Evolutionary conservation across 2,797 vertebrate species (phyloP), one percentile per base, ranked within the genome.

Genomic region (Sternotherus odoratus): DNA sequence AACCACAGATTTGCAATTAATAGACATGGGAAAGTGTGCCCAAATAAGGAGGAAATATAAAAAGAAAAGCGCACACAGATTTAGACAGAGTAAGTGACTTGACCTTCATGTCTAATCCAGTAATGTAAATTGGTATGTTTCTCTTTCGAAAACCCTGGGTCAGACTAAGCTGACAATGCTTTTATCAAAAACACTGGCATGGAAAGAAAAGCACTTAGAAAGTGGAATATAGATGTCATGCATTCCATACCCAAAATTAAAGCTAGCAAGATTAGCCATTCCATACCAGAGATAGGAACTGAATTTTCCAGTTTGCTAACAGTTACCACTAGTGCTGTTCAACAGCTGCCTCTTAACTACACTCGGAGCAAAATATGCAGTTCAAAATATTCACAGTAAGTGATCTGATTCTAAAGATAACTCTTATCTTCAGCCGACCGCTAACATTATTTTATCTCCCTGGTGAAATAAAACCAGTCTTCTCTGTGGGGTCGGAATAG

Each of bases 21-120:
- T 28, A 11, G 39, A 0, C 33, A 3, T 2, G 51, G 87, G 78
- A 85, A 28, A 16, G 0, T 90, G 87, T 93, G 83, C 72, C 87
- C 82, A 88, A 89, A 87, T 4, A 89, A 83, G 83, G 90, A 85
- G 91, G 82, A 87, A 91, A 46, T 28, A 15, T 9, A 43, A 3
- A 16, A 17, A 0, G 57, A 57, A 50, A 33, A 3, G 13, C 4
- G 8, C 3, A 0, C n/a, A 36, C 36, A 46, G 23, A 4, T 10
- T 1, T 77, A 49, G 39, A 81, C 66, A 39, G 53, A 88, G 19
- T 63, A 39, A 82, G 77, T 39, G 23, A 46, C 93, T 60, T 88
- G 56, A 74, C 54, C 2, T 57, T 78, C 39, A n/a, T 51, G n/a
- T 50, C 79, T 49, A 49, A 39, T 43, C 83, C 63, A 79, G 21